A percentile compares a stretch with the other conserved stretches of the same genome.
Conservation (phyloP, 2,797 vertebrate species). For the Melanogrammus aeglefinus region DNA sequence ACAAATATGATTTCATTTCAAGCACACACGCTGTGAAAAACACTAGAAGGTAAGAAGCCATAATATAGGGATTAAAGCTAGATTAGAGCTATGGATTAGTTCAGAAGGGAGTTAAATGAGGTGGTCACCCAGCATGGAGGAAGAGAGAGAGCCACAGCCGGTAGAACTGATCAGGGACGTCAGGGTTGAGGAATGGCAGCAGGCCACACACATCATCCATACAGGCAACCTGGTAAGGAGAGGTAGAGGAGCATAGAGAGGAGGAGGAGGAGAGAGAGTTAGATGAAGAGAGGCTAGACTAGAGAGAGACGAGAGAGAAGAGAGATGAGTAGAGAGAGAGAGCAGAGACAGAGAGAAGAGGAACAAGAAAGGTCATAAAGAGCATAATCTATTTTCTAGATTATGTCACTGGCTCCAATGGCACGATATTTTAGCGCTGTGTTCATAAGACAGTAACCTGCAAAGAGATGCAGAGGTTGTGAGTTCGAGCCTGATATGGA, state of each 20-base stretch:
- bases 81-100: neutral
- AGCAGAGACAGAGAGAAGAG: neutral
- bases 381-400: neutral
- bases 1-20: neutral
- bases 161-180: slow-evolving; percentile 97
- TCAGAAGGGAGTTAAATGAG: neutral
- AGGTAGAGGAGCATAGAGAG: neutral
- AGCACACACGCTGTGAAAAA: neutral
- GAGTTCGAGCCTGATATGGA: slow-evolving; percentile 55
- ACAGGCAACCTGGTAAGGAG: slow-evolving; percentile 86
- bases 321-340: neutral
- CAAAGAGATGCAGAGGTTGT: slow-evolving; percentile 45
- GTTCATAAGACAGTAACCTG: slow-evolving; percentile 43
- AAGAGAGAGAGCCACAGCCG: slow-evolving; percentile 96
- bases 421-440: slow-evolving; percentile 47
- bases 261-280: neutral
- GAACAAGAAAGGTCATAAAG: too few relatives aligned
- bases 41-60: neutral
- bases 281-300: slow-evolving; percentile 2
- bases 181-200: slow-evolving; percentile 93
- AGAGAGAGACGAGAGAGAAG: neutral
- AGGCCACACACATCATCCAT: slow-evolving; percentile 98
- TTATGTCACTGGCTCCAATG: neutral
- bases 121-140: slow-evolving; percentile 90
- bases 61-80: neutral